A percentile compares a stretch with the other conserved stretches of the same genome.
Evolutionary conservation across 2,797 vertebrate genomes (phyloP).

Genomic region (Synaphobranchus kaupii): DNA sequence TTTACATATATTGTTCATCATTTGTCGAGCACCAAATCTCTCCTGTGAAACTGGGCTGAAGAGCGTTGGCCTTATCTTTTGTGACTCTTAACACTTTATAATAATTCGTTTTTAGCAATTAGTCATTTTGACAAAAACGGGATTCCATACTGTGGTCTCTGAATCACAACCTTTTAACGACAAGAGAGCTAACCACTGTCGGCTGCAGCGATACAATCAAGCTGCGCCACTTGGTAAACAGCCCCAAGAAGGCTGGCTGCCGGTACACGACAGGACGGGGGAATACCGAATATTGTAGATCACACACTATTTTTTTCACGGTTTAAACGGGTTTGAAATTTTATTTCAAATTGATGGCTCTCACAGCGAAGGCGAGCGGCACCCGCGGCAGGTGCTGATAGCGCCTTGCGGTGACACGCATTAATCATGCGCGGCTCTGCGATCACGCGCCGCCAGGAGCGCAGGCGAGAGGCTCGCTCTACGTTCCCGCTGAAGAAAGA

Average conservation of each 20-base stretch:
- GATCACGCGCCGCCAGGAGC: background rate
- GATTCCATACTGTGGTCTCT: too few relatives aligned
- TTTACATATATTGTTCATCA: too few relatives aligned
- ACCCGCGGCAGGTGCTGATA: background rate
- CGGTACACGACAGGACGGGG: background rate
- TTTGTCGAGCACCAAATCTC: too few relatives aligned
- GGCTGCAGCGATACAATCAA: background rate
- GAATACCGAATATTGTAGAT: background rate
- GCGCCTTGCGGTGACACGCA: background rate
- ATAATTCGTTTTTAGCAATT: too few relatives aligned
- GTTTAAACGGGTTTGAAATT: slow-evolving; percentile 12
- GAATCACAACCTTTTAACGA: background rate
- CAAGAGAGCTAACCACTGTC: background rate
- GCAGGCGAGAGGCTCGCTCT: background rate
- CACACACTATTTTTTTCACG: background rate
- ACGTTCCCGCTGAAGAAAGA: background rate
- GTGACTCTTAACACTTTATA: too few relatives aligned
- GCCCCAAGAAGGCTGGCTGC: background rate
- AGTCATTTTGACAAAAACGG: too few relatives aligned
- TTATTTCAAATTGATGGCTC: background rate
- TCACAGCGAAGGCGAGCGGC: background rate
- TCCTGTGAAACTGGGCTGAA: too few relatives aligned
- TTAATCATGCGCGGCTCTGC: background rate
- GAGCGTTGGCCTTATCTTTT: too few relatives aligned
- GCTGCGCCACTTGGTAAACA: background rate